phyloP scores from a whole-genome alignment of 2,888 invertebrate species.

The Odontocerum albicorne region DNA sequence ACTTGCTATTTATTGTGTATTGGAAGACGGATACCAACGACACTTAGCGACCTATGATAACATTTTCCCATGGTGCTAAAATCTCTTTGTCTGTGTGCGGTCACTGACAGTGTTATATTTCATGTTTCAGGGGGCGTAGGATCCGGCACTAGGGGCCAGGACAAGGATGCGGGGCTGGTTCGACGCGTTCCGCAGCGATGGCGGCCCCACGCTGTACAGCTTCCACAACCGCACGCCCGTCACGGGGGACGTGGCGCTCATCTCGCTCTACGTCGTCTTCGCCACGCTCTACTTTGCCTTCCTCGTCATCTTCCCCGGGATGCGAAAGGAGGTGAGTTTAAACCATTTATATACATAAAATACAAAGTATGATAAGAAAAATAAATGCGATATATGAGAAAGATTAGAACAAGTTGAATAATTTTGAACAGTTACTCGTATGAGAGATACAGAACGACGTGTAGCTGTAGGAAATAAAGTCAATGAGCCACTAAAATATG shows the following conservation, averaged over 20 bases:
- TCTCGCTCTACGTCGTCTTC: conserved; percentile 84
- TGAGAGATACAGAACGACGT: too few relatives aligned
- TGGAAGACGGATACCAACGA: too few relatives aligned
- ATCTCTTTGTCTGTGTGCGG: conserved; percentile 4
- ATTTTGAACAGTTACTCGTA: too few relatives aligned
- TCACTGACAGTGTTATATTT: too few relatives aligned
- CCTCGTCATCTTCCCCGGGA: conserved; percentile 93
- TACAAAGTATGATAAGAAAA: too few relatives aligned
- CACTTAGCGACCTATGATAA: too few relatives aligned
- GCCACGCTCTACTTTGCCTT: conserved; percentile 92
- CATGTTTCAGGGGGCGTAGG: conserved; percentile 22
- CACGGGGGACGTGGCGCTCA: conserved; percentile 87
- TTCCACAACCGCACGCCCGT: conserved; percentile 95
- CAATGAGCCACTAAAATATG: too few relatives aligned
- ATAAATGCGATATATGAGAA: too few relatives aligned
- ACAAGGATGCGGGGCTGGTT: conserved; percentile 90
- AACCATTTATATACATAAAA: neutral
- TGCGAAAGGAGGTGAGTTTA: conserved; percentile 86
- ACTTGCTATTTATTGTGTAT: too few relatives aligned
- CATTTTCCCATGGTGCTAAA: too few relatives aligned
- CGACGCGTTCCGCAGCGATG: conserved; percentile 95
- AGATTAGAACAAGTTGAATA: too few relatives aligned
- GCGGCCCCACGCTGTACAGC: conserved; percentile 94
- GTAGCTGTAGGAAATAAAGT: too few relatives aligned
- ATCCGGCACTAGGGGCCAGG: neutral